Evolutionary conservation across 2,888 invertebrate species (phyloP).

Genomic region (Sesia bembeciformis): DNA sequence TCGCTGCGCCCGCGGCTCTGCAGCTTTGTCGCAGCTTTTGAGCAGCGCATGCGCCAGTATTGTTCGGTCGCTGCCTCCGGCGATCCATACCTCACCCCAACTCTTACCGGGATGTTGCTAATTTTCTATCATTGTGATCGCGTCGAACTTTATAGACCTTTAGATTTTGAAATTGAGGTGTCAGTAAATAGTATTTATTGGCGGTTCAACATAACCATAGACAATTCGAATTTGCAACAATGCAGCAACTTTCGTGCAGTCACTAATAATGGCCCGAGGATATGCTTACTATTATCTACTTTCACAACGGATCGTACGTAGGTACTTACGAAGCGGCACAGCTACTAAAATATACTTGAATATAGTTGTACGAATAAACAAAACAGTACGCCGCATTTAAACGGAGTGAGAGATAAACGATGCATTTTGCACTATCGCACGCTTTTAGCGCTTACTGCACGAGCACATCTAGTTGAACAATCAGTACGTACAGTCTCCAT

Average conservation of each 20-base stretch:
- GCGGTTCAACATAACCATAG: constrained; percentile 16
- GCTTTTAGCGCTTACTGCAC: background rate
- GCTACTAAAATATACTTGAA: background rate
- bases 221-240: constrained; percentile 16
- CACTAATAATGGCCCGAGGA: constrained; percentile 41
- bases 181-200: constrained; percentile 64
- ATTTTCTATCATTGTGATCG: constrained; percentile 71
- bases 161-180: constrained; percentile 65
- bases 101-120: constrained; percentile 67
- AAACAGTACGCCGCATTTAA: background rate
- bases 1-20: constrained; percentile 36
- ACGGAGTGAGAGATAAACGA: constrained; percentile 1
- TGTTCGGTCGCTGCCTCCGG: constrained; percentile 53
- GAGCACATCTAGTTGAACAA: background rate
- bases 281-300: constrained; percentile 15
- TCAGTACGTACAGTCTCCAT: constrained; percentile 7
- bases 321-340: background rate
- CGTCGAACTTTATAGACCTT: constrained; percentile 60
- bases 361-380: background rate
- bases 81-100: constrained; percentile 63
- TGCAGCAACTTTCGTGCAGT: constrained; percentile 32
- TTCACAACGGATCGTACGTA: constrained; percentile 4
- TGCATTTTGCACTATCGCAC: constrained; percentile 4
- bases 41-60: constrained; percentile 40
- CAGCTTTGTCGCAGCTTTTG: constrained; percentile 41